These are phyloP conservation scores for Gari tellinella DNA, from an alignment of 2,888 invertebrate genomes.

Conservation along the genomic window DNA sequence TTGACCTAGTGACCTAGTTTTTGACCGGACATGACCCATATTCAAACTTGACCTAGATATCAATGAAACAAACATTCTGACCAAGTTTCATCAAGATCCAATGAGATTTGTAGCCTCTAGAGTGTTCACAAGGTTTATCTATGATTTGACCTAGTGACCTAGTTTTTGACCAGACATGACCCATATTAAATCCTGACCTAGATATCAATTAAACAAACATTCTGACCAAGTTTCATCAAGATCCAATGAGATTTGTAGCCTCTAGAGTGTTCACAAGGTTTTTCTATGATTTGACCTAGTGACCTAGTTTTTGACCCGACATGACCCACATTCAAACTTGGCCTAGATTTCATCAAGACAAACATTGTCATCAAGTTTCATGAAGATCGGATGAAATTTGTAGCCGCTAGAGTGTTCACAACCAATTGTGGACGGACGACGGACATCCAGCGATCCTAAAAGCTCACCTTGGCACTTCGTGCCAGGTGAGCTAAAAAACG, in stretches of 20 bases:
- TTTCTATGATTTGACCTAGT: constrained; percentile 12
- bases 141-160: no score
- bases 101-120: background rate
- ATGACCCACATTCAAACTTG: constrained; percentile 13
- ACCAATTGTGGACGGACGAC: background rate
- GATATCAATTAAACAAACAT: background rate
- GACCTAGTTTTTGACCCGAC: constrained; percentile 14
- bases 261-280: constrained; percentile 16
- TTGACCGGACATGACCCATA: no score
- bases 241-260: background rate
- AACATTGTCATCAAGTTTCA: constrained; percentile 11
- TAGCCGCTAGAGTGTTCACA: constrained; percentile 13
- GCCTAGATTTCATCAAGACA: constrained; percentile 5
- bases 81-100: no score
- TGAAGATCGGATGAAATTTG: background rate
- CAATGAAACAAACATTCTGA: constrained; percentile 4
- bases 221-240: constrained; percentile 3
- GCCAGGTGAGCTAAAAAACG: no score
- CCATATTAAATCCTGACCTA: background rate
- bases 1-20: no score
- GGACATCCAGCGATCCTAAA: no score
- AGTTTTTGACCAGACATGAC: constrained; percentile 4
- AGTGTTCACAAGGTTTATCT: constrained; percentile 12
- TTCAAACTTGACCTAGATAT: no score
- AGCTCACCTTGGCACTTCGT: no score